These are phyloP conservation scores for Microcebus tavaratra DNA, from an alignment of 2,113 vertebrate genomes.

Conservation along the genomic window DNA sequence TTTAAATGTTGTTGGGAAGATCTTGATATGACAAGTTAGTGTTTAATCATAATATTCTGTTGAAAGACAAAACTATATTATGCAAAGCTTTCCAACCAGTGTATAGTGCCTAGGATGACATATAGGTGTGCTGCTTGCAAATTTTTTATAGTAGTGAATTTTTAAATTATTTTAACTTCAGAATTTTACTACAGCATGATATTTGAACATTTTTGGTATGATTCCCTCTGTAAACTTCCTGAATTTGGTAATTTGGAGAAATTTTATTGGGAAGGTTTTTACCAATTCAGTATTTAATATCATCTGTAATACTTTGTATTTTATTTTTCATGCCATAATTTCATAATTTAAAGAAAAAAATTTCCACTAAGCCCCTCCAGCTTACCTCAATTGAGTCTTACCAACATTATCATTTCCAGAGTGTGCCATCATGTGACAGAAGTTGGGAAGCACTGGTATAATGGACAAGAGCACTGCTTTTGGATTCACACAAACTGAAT, in stretches of 20 bases:
- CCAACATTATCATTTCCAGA: background rate
- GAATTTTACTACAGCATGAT: background rate
- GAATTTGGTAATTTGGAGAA: constrained; percentile 35
- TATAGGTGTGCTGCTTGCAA: background rate
- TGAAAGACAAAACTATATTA: background rate
- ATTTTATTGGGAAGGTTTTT: constrained; percentile 16
- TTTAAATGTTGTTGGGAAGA: constrained; percentile 30
- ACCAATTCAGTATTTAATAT: constrained; percentile 23
- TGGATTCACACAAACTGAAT: background rate
- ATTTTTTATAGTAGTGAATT: constrained; percentile 9
- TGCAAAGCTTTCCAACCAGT: background rate
- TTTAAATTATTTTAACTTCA: constrained; percentile 25
- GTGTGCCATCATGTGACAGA: background rate
- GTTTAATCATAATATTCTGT: background rate
- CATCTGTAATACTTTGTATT: constrained; percentile 13
- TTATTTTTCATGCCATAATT: constrained; percentile 53
- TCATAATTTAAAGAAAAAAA: background rate
- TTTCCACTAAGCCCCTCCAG: background rate
- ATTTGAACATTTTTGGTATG: constrained; percentile 24
- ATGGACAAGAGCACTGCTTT: background rate
- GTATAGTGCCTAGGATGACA: background rate
- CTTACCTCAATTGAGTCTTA: background rate
- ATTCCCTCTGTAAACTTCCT: background rate
- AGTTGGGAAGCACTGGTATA: background rate
- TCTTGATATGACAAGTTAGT: constrained; percentile 24